Evolutionary conservation across 2,888 invertebrate genomes (phyloP), one percentile per base, ranked within the genome.

Genomic region (Scaptomyza reducta): DNA sequence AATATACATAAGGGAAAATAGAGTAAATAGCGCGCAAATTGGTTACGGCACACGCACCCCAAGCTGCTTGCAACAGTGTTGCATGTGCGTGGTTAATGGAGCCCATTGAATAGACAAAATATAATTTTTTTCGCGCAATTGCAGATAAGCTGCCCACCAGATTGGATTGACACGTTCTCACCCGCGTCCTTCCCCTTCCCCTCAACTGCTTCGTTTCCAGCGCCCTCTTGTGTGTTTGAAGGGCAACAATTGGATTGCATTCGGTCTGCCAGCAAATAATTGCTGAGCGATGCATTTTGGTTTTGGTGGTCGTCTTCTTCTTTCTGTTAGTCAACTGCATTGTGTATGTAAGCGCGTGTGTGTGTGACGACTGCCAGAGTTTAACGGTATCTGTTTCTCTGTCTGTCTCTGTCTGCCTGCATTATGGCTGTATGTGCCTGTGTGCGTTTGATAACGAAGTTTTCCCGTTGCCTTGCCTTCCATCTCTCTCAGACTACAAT

Each of bases 381-480:
- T 25, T 55, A 42, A 27, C 41, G 9, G 29, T 33, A 33, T 35
- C n/a, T 38, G 33, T 49, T 29, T 27, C 22, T 18, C 45, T 22
- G 16, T 16, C 7, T 40, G 38, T 45, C 38, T 46, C 22, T 27
- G 31, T 42, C 33, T 11, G 22, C 9, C 18, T 40, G 16, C n/a
- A n/a, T n/a, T n/a, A 16, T 33, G 35, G 27, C 13, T 40, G 18
- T 57, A 9, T 55, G 25, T 35, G 41, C 58, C 46, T 11, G 16
- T 18, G 49, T 31, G 45, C 40, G 70, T 47, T 57, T 61, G 77
- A 73, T 77, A 79, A 82, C 75, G 46, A 71, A 73, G 66, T 76
- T 78, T 74, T 69, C 49, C 57, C 64, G 60, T 55, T 45, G 60
- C 45, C 56, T 60, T 51, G 41, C 49, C 45, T 65, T 44, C 55